Evolutionary conservation across 2,113 vertebrate genomes (phyloP).

Genomic region (Dolichallabes microphthalmus): DNA sequence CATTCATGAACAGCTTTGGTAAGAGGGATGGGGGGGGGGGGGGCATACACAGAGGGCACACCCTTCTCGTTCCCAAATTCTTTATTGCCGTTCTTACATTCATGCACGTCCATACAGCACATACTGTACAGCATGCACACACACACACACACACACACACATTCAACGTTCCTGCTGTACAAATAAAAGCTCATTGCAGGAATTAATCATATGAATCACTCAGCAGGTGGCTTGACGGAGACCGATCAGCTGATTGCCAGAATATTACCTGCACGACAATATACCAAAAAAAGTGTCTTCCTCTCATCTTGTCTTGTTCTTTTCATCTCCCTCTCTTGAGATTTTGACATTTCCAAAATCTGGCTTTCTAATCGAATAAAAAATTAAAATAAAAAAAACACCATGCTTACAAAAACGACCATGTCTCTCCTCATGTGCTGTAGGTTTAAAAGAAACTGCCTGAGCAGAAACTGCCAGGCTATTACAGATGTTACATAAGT

Average conservation of each 20-base stretch:
- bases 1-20: slow-evolving; percentile 38
- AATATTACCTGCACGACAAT: neutral
- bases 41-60: neutral
- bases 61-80: slow-evolving; percentile 17
- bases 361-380: slow-evolving; percentile 15
- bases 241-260: slow-evolving; percentile 40
- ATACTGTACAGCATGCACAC: neutral
- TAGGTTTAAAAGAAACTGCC: slow-evolving; percentile 1
- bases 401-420: neutral
- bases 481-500: neutral
- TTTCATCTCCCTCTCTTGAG: neutral
- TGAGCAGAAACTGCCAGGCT: neutral
- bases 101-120: neutral
- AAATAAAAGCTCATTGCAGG: slow-evolving; percentile 37
- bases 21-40: too few species aligned
- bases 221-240: slow-evolving; percentile 32
- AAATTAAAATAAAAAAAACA: slow-evolving; percentile 14
- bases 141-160: neutral
- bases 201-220: slow-evolving; percentile 52
- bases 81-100: slow-evolving; percentile 26
- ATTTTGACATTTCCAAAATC: slow-evolving; percentile 28
- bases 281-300: slow-evolving; percentile 23
- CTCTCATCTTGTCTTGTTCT: slow-evolving; percentile 15
- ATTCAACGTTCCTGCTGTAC: neutral
- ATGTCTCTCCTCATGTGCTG: slow-evolving; percentile 15